Evolutionary conservation across 2,797 vertebrate genomes (phyloP).

Genomic region (Phataginus tricuspis): DNA sequence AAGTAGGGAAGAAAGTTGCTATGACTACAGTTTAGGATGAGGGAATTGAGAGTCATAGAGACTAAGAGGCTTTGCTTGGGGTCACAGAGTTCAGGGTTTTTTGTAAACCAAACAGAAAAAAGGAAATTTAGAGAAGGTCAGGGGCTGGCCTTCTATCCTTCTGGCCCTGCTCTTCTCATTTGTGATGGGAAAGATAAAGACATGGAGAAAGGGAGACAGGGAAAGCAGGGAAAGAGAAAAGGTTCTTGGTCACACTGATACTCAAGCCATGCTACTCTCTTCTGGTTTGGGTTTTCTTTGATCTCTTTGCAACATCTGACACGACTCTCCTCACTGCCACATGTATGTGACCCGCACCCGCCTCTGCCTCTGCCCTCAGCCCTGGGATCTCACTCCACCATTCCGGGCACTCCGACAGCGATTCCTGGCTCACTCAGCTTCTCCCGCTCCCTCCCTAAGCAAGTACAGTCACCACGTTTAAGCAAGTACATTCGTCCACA

Average conservation of each 20-base stretch:
- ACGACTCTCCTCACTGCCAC: not conserved
- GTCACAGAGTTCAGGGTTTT: conserved; percentile 16
- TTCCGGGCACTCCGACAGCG: not conserved
- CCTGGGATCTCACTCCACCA: not conserved
- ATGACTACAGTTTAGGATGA: not conserved
- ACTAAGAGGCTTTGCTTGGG: not conserved
- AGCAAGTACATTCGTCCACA: not conserved
- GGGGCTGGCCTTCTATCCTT: not conserved
- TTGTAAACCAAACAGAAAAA: conserved; percentile 8
- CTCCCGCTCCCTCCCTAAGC: not conserved
- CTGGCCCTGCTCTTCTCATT: not conserved
- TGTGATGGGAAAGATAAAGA: not conserved
- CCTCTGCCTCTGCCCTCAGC: not conserved
- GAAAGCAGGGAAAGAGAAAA: not conserved
- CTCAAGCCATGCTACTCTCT: too few species aligned
- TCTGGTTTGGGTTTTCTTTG: not conserved
- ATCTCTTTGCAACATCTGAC: not conserved
- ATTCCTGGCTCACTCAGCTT: not conserved
- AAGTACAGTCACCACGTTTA: not conserved
- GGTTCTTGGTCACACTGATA: not conserved
- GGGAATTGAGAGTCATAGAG: not conserved
- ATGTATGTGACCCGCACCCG: fast-evolving
- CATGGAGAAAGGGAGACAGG: not conserved
- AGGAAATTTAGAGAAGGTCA: not conserved
- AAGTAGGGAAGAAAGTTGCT: not conserved